These are phyloP conservation scores for Caenorhabditis angaria DNA, from an alignment of 2,888 invertebrate genomes.

Conservation along the genomic window DNA sequence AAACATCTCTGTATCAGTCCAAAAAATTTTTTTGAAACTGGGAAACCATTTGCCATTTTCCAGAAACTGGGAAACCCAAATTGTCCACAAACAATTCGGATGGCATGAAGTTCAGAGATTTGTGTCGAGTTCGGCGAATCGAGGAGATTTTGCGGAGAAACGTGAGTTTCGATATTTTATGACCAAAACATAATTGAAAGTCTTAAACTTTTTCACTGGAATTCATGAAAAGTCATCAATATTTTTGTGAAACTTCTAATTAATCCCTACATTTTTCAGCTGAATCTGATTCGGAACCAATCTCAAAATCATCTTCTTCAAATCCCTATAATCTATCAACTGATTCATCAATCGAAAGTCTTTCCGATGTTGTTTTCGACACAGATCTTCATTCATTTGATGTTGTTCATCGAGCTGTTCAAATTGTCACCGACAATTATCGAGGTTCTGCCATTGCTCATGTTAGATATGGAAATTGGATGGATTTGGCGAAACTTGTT, in stretches of 20 bases:
- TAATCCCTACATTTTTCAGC: not conserved
- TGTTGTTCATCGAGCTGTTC: slow-evolving; percentile 63
- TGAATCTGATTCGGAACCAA: not conserved
- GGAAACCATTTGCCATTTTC: not conserved
- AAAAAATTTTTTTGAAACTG: not conserved
- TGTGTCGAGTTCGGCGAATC: slow-evolving; percentile 8
- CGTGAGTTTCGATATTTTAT: no score
- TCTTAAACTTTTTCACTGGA: no score
- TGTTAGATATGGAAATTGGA: slow-evolving; percentile 40
- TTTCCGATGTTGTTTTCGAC: slow-evolving; percentile 53
- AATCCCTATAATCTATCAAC: slow-evolving; percentile 28
- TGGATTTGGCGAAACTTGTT: slow-evolving; percentile 31
- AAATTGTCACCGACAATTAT: slow-evolving; percentile 50
- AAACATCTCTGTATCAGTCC: not conserved
- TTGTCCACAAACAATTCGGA: slow-evolving; percentile 14
- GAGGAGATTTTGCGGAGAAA: no score
- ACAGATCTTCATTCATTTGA: slow-evolving; percentile 64
- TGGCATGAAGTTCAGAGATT: slow-evolving; percentile 27
- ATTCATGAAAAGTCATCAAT: no score
- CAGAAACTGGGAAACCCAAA: slow-evolving; percentile 20
- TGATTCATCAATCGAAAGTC: slow-evolving; percentile 24
- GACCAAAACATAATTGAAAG: no score
- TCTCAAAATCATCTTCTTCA: not conserved
- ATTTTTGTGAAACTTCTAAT: not conserved
- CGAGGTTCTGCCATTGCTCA: slow-evolving; percentile 19